These are phyloP conservation scores for Motacilla alba DNA, from an alignment of 2,113 vertebrate species.

Conservation along the genomic window DNA sequence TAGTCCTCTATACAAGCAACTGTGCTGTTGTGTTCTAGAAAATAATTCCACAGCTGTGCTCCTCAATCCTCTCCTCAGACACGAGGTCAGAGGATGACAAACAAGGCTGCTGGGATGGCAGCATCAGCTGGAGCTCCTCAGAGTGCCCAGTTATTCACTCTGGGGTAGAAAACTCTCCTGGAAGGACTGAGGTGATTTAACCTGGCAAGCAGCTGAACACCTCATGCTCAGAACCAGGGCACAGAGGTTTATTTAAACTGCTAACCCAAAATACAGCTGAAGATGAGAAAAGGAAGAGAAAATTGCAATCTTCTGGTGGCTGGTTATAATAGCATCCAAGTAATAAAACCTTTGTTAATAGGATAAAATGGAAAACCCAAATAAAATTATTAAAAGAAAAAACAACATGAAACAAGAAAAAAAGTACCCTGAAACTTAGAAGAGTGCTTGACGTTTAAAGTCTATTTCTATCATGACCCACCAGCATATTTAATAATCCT, in stretches of 20 bases:
- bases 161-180: not conserved
- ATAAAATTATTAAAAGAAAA: not conserved
- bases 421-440: not conserved
- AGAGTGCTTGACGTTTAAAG: not conserved
- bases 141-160: not conserved
- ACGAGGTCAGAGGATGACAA: not conserved
- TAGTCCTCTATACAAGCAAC: not conserved
- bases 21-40: not conserved
- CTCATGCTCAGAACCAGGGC: accelerated
- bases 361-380: not conserved
- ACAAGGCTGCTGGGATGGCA: not conserved
- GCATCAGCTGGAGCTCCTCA: not conserved
- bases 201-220: not conserved
- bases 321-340: not conserved
- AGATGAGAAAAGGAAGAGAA: not conserved
- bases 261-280: not conserved
- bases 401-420: not conserved
- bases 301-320: not conserved
- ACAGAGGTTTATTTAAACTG: not conserved
- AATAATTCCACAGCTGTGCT: not conserved
- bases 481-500: not conserved
- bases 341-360: not conserved
- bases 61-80: not conserved
- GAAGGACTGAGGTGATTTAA: not conserved
- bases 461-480: not conserved